phyloP scores from a whole-genome alignment of 2,888 invertebrate species.

The Anodontia alba region DNA sequence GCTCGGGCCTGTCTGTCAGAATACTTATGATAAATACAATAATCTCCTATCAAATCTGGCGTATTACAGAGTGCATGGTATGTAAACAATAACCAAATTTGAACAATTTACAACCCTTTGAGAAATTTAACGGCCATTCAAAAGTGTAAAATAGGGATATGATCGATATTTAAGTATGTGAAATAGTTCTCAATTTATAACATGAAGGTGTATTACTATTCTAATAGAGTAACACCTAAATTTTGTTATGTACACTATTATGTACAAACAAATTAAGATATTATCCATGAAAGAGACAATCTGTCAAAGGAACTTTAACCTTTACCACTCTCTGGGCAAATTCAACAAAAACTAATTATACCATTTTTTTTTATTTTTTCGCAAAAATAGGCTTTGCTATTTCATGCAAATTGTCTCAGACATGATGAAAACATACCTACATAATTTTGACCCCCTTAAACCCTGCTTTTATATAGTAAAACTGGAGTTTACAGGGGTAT shows the following conservation, averaged over 20 bases:
- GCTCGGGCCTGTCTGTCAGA: too few species aligned
- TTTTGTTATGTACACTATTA: not conserved
- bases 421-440: too few species aligned
- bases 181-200: not conserved
- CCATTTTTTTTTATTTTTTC: too few species aligned
- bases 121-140: slow-evolving; percentile 10
- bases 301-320: not conserved
- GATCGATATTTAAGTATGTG: slow-evolving; percentile 9
- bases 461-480: too few species aligned
- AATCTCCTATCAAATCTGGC: not conserved
- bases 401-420: too few species aligned
- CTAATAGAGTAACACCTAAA: slow-evolving; percentile 4
- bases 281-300: not conserved
- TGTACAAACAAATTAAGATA: not conserved
- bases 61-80: too few species aligned
- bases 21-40: too few species aligned
- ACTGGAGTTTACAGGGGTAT: too few species aligned
- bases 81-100: slow-evolving; percentile 16
- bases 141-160: slow-evolving; percentile 18
- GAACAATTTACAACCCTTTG: slow-evolving; percentile 15
- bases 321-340: too few species aligned
- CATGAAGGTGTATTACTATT: slow-evolving; percentile 1
- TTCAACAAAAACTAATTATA: too few species aligned
- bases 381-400: too few species aligned
- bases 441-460: too few species aligned